Percentiles rank a stretch among this genome's conserved stretches.
phyloP scores from a whole-genome alignment of 2,888 invertebrate species.

The Tridacna gigas region DNA sequence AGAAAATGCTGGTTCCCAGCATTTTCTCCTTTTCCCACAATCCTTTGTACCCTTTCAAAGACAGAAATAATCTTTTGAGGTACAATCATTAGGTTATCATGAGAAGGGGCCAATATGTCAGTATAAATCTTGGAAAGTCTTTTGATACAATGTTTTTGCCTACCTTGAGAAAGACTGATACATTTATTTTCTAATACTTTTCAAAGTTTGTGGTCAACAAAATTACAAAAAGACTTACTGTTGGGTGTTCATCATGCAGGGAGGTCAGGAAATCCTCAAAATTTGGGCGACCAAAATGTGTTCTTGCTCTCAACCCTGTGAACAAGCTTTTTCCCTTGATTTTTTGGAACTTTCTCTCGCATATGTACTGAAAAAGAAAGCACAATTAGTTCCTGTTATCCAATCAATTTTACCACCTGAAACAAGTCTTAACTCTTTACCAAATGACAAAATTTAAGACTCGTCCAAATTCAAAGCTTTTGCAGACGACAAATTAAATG shows the following conservation, averaged over 20 bases:
- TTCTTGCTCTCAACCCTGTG: constrained; percentile 87
- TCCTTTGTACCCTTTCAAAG: not conserved
- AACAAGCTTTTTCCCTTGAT: constrained; percentile 87
- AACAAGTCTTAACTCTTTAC: not conserved
- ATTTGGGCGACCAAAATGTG: constrained; percentile 88
- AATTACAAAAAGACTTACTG: constrained; percentile 50
- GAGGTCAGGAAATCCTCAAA: constrained; percentile 87
- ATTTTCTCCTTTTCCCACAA: not conserved
- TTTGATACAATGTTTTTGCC: not conserved
- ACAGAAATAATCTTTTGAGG: no score
- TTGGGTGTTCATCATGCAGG: constrained; percentile 85
- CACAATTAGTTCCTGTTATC: not conserved
- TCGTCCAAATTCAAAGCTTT: no score
- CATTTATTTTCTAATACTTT: not conserved
- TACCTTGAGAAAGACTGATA: not conserved
- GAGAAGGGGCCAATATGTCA: no score
- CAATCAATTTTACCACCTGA: not conserved
- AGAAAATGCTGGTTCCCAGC: no score
- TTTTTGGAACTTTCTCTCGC: constrained; percentile 88
- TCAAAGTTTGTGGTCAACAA: not conserved
- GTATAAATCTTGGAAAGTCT: not conserved
- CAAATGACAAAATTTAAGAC: not conserved
- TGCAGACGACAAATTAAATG: no score
- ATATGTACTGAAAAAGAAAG: constrained; percentile 86
- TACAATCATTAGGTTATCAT: no score